A percentile compares a stretch with the other conserved stretches of the same genome.
Evolutionary conservation across 92 coral and sea anemone genomes (phyloP).

Genomic region (Umimayanthus kanabou): DNA sequence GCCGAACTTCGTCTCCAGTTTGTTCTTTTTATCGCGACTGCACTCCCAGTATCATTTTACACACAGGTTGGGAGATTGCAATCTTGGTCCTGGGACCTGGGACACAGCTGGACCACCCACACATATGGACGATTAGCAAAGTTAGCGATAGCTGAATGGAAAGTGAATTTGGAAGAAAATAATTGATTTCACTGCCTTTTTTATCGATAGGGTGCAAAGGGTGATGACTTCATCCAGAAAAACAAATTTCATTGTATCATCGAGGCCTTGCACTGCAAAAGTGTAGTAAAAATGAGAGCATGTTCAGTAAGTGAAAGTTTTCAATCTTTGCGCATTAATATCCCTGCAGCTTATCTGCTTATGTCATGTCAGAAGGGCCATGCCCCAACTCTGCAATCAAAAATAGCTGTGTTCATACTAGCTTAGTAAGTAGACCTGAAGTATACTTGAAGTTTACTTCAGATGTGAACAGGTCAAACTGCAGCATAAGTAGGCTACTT

Average conservation of each 20-base stretch:
- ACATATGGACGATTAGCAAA: not conserved
- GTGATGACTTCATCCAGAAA: not conserved
- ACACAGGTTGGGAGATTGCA: not conserved
- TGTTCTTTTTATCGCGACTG: not conserved
- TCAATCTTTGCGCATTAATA: too few species aligned
- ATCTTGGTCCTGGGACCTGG: not conserved
- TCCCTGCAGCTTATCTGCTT: too few species aligned
- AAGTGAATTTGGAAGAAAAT: not conserved
- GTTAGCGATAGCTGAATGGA: not conserved
- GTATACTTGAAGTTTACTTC: too few species aligned
- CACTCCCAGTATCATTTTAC: not conserved
- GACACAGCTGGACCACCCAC: not conserved
- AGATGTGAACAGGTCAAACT: too few species aligned
- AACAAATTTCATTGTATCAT: slow-evolving; percentile 7
- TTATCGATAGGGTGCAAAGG: not conserved
- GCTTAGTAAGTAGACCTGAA: too few species aligned
- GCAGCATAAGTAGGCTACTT: too few species aligned
- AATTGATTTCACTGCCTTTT: slow-evolving; percentile 6
- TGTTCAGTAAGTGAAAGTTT: not conserved
- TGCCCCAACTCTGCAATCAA: too few species aligned
- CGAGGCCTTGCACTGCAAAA: not conserved
- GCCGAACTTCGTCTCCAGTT: slow-evolving; percentile 2
- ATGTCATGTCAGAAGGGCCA: too few species aligned
- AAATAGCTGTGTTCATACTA: too few species aligned
- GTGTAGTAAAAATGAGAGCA: not conserved